These are phyloP conservation scores for Leucoraja ocellata DNA, from an alignment of 2,797 vertebrate genomes.

Conservation along the genomic window DNA sequence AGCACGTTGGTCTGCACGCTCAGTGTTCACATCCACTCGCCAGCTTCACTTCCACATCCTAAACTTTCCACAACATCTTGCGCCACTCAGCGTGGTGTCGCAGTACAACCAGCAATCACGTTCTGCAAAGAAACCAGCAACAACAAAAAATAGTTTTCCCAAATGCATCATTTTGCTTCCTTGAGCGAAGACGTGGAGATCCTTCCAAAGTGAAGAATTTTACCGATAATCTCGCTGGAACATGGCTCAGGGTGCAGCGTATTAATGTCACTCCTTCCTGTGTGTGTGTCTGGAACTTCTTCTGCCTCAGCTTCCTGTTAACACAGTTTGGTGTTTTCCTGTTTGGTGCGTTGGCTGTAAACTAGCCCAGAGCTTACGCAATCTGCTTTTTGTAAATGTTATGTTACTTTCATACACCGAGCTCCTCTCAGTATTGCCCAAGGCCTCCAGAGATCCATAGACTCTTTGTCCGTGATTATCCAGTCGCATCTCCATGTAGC, in stretches of 20 bases:
- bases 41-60: background rate
- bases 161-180: background rate
- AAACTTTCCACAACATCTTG: background rate
- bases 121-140: background rate
- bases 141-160: background rate
- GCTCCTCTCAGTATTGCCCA: no score
- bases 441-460: background rate
- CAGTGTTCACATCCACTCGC: background rate
- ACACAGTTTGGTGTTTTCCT: background rate
- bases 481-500: no score
- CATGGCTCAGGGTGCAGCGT: background rate
- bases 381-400: background rate
- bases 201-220: background rate
- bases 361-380: background rate
- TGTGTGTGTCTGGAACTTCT: background rate
- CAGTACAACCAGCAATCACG: background rate
- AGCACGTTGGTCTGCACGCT: background rate
- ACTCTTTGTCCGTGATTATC: no score
- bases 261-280: background rate
- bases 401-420: no score
- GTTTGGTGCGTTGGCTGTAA: background rate
- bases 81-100: background rate
- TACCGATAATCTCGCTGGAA: background rate
- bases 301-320: background rate
- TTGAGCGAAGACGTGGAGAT: background rate